Percentiles rank a stretch among this genome's conserved stretches.
Evolutionary conservation across 2,888 invertebrate species (phyloP).

Genomic region (Rhingia rostrata): DNA sequence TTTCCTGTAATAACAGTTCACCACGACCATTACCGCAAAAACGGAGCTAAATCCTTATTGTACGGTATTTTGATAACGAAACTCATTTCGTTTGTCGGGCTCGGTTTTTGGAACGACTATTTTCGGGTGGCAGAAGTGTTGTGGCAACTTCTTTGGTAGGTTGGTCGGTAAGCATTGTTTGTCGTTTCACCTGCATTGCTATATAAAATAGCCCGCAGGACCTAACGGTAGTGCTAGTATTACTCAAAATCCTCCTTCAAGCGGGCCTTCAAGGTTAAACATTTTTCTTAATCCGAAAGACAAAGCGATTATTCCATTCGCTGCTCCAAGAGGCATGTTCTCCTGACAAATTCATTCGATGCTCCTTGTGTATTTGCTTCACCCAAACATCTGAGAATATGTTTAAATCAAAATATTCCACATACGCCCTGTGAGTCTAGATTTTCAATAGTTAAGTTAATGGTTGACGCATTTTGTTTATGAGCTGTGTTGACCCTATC

Average conservation of each 20-base stretch:
- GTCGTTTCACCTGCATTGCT: conserved; percentile 73
- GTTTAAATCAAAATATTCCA: too few species aligned
- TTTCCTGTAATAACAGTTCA: conserved; percentile 74
- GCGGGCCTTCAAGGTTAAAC: too few species aligned
- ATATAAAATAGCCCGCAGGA: conserved; percentile 66
- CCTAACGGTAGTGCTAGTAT: conserved; percentile 12
- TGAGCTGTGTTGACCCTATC: too few species aligned
- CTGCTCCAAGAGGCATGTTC: too few species aligned
- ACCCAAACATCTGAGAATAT: too few species aligned
- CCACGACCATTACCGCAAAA: conserved; percentile 71
- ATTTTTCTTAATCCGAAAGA: too few species aligned
- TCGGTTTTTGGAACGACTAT: neutral
- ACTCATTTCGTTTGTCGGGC: conserved; percentile 62
- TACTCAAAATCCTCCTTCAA: conserved; percentile 35
- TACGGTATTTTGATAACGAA: conserved; percentile 73
- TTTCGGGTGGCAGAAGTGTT: neutral
- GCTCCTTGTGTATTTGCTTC: too few species aligned
- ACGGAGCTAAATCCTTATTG: conserved; percentile 68
- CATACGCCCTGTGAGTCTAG: too few species aligned
- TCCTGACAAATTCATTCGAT: too few species aligned
- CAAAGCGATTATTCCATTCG: too few species aligned
- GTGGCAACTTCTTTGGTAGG: conserved; percentile 14
- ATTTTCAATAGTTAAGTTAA: too few species aligned
- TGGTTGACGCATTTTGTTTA: too few species aligned
- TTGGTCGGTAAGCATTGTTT: conserved; percentile 62